phyloP scores from a whole-genome alignment of 2,113 vertebrate species.

The Chaetodon auriga region DNA sequence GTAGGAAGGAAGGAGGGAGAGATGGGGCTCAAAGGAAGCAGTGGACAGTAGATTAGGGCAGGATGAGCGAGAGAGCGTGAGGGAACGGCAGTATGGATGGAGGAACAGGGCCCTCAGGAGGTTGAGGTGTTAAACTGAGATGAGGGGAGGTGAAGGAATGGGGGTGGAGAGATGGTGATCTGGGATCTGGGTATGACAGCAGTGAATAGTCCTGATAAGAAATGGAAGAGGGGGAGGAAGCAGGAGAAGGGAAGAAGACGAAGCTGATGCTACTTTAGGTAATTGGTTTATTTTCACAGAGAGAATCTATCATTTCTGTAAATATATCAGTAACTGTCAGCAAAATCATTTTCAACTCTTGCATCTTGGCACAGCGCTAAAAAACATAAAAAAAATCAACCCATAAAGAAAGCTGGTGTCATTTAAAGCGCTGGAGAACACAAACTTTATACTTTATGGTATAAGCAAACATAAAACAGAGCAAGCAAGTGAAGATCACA shows the following conservation, averaged over 20 bases:
- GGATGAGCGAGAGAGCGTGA: constrained; percentile 51
- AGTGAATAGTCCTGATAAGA: constrained; percentile 56
- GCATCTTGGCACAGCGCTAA: constrained; percentile 30
- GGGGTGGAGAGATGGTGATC: constrained; percentile 46
- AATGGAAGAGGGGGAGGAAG: constrained; percentile 44
- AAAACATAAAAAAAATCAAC: constrained; percentile 13
- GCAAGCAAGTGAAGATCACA: background rate
- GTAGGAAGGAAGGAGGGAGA: constrained; percentile 45
- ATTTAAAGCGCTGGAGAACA: constrained; percentile 13
- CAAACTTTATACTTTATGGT: background rate
- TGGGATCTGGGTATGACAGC: constrained; percentile 51
- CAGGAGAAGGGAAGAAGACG: constrained; percentile 39
- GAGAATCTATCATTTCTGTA: constrained; percentile 65
- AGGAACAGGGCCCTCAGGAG: constrained; percentile 58
- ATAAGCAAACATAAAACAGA: background rate
- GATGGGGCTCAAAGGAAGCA: constrained; percentile 54
- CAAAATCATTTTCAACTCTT: constrained; percentile 48
- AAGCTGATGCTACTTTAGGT: constrained; percentile 66
- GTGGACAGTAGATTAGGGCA: constrained; percentile 60
- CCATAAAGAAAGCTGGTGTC: background rate
- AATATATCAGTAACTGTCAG: constrained; percentile 57
- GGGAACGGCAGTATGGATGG: constrained; percentile 38
- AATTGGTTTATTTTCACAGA: constrained; percentile 71
- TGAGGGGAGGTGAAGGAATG: constrained; percentile 37
- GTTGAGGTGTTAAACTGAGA: constrained; percentile 71